These are phyloP conservation scores for Daubentonia madagascariensis DNA, from an alignment of 2,113 vertebrate species.

Conservation along the genomic window DNA sequence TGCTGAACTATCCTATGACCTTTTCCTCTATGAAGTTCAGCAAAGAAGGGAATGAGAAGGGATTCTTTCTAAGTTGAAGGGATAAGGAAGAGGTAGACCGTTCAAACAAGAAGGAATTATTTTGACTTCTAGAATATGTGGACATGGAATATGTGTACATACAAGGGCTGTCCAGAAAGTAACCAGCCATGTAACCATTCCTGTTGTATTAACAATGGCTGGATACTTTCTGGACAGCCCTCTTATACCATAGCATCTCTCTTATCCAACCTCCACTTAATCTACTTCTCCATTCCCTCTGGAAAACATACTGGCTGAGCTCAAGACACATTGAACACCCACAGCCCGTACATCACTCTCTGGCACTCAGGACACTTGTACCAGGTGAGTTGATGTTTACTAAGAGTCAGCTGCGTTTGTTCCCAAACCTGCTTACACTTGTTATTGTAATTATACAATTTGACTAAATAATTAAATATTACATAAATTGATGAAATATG, in stretches of 20 bases:
- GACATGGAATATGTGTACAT: background rate
- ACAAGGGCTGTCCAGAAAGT: too few species aligned
- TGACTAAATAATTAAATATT: background rate
- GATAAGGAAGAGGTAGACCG: background rate
- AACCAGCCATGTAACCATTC: too few species aligned
- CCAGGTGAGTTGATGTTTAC: background rate
- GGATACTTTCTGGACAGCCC: too few species aligned
- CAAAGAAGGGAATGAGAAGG: background rate
- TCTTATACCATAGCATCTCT: background rate
- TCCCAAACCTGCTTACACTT: background rate
- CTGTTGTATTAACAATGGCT: too few species aligned
- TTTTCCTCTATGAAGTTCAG: background rate
- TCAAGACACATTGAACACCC: background rate
- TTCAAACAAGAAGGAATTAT: background rate
- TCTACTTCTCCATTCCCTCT: background rate
- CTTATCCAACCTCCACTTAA: background rate
- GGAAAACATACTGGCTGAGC: background rate
- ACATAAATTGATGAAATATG: background rate
- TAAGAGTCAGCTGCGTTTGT: background rate
- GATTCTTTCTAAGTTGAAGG: background rate
- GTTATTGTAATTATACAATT: background rate
- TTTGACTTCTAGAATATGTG: background rate
- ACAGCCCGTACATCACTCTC: background rate
- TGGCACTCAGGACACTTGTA: background rate
- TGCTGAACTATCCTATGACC: background rate